These are phyloP conservation scores for Clinocottus analis DNA, from an alignment of 2,113 vertebrate genomes.

Conservation along the genomic window DNA sequence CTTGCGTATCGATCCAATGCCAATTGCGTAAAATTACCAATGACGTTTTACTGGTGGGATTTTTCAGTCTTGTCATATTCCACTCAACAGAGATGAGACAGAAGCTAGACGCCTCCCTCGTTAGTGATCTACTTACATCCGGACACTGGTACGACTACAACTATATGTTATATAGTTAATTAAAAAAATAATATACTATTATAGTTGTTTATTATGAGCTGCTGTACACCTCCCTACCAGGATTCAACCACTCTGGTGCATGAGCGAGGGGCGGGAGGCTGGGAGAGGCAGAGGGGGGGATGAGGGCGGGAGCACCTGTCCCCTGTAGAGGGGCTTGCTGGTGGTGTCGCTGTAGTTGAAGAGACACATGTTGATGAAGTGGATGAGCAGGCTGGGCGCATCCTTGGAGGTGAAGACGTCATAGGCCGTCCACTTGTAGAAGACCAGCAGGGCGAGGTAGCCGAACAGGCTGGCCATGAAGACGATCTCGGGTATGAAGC, in stretches of 20 bases:
- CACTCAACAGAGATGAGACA: no score
- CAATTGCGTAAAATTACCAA: no score
- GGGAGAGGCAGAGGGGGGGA: conserved; percentile 22
- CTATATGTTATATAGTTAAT: background rate
- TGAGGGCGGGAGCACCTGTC: conserved; percentile 86
- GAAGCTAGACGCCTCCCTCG: no score
- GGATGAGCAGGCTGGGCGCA: conserved; percentile 96
- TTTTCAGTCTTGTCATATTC: no score
- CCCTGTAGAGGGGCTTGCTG: conserved; percentile 89
- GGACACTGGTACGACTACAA: background rate
- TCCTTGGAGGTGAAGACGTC: conserved; percentile 88
- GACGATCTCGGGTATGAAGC: conserved; percentile 97
- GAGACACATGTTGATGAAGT: conserved; percentile 99
- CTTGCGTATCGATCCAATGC: background rate
- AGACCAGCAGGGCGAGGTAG: conserved; percentile 94
- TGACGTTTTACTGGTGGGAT: no score
- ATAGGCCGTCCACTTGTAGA: conserved; percentile 96
- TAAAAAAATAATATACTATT: background rate
- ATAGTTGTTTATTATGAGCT: background rate
- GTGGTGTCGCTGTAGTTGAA: conserved; percentile 92
- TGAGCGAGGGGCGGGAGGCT: background rate
- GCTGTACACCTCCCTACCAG: background rate
- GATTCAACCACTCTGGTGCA: background rate
- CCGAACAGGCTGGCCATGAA: conserved; percentile 95
- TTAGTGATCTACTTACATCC: no score